Conservation (phyloP, 2,888 invertebrate genomes). For the Pyrochroa serraticornis region DNA sequence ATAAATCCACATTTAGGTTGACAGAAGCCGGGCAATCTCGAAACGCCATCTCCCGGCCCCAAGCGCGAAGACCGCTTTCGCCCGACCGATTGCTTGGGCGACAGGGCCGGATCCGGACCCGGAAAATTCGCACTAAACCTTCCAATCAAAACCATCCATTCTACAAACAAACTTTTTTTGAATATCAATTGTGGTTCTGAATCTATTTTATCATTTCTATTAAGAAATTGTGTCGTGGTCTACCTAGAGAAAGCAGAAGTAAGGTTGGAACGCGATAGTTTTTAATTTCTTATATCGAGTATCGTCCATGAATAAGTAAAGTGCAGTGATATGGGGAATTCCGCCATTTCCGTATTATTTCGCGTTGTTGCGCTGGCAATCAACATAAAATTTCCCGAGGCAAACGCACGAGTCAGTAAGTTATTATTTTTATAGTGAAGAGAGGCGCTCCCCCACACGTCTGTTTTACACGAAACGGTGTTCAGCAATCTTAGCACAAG, state of each 20-base stretch:
- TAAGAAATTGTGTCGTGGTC: no score
- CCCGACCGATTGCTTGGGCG: conserved; percentile 9
- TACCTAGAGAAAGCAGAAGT: no score
- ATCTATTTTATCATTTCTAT: no score
- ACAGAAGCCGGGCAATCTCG: conserved; percentile 57
- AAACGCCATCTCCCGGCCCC: conserved; percentile 38
- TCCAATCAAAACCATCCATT: no score
- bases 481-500: conserved; percentile 55
- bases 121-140: no score
- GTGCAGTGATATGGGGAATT: conserved; percentile 12
- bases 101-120: no score
- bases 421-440: conserved; percentile 46
- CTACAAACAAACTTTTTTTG: no score
- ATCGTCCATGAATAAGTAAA: conserved; percentile 33
- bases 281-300: not conserved
- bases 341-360: conserved; percentile 1
- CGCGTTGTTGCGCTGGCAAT: conserved; percentile 20
- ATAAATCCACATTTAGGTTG: conserved; percentile 62
- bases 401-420: conserved; percentile 35
- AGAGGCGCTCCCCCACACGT: conserved; percentile 34
- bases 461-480: conserved; percentile 43
- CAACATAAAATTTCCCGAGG: conserved; percentile 35
- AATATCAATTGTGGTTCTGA: no score
- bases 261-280: not conserved
- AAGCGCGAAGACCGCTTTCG: conserved; percentile 5